phyloP scores from a whole-genome alignment of 92 coral and sea anemone species.

The Porites evermanni region DNA sequence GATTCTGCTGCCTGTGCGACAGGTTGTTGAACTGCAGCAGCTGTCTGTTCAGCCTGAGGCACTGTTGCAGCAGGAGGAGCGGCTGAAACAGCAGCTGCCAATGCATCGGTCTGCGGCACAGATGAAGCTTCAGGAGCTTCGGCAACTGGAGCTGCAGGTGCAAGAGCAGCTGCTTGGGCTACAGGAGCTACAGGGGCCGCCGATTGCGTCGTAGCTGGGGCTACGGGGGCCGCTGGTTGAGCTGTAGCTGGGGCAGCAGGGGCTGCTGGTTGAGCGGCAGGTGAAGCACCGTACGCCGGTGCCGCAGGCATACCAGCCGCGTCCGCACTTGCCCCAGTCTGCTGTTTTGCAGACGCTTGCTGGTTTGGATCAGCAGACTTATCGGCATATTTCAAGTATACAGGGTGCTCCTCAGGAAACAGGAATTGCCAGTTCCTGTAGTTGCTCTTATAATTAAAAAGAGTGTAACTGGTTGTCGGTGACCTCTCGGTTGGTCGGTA shows the following conservation, averaged over 20 bases:
- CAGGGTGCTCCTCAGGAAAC: conserved; percentile 55
- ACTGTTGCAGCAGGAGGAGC: conserved; percentile 12
- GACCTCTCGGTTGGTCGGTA: conserved; percentile 15
- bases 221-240: conserved; percentile 33
- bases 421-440: conserved; percentile 51
- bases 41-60: neutral
- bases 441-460: conserved; percentile 60
- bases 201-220: conserved; percentile 16
- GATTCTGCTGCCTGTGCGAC: neutral
- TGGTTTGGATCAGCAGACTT: conserved; percentile 42
- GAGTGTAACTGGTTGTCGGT: conserved; percentile 32
- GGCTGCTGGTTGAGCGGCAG: conserved; percentile 28
- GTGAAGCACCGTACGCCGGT: conserved; percentile 6
- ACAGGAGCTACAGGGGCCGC: conserved; percentile 2
- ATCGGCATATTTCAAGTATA: conserved; percentile 21
- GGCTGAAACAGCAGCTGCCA: neutral
- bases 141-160: neutral
- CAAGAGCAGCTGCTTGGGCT: neutral
- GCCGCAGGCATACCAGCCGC: conserved; percentile 49
- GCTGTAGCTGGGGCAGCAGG: conserved; percentile 27
- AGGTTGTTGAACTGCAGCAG: neutral
- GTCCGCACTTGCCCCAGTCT: conserved; percentile 21
- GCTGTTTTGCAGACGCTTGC: conserved; percentile 23
- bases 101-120: neutral
- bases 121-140: neutral